A percentile compares a stretch with the other conserved stretches of the same genome.
Evolutionary conservation across 2,797 vertebrate genomes (phyloP).

Genomic region (Manis pentadactyla): DNA sequence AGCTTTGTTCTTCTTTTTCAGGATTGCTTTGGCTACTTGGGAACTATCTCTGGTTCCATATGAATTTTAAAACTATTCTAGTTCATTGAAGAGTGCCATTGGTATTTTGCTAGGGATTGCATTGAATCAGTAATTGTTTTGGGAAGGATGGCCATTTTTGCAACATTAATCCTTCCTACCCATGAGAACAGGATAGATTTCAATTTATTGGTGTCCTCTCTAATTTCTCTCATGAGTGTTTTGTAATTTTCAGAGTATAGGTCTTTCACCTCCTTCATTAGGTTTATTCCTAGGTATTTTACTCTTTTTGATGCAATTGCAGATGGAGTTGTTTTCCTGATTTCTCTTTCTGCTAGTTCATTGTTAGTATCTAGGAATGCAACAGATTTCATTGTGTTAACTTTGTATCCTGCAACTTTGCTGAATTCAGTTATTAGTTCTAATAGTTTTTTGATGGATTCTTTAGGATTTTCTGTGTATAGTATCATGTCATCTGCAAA

Average conservation of each 20-base stretch:
- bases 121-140: not conserved
- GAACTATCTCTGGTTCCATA: not conserved
- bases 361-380: not conserved
- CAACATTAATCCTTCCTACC: not conserved
- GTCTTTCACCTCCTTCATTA: not conserved
- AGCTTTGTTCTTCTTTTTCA: not conserved
- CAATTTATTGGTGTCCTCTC: not conserved
- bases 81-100: not conserved
- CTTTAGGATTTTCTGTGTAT: not conserved
- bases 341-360: not conserved
- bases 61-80: not conserved
- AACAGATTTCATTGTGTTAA: not conserved
- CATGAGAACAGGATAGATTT: not conserved
- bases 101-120: not conserved
- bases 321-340: not conserved
- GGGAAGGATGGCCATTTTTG: not conserved
- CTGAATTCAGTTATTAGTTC: not conserved
- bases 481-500: not conserved
- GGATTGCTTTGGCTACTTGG: not conserved
- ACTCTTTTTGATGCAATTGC: not conserved
- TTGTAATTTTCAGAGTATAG: not conserved
- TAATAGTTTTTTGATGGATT: not conserved
- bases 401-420: not conserved
- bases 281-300: not conserved
- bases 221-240: not conserved